Conservation (phyloP, 2,797 vertebrate species). For the Apogon talboti region DNA sequence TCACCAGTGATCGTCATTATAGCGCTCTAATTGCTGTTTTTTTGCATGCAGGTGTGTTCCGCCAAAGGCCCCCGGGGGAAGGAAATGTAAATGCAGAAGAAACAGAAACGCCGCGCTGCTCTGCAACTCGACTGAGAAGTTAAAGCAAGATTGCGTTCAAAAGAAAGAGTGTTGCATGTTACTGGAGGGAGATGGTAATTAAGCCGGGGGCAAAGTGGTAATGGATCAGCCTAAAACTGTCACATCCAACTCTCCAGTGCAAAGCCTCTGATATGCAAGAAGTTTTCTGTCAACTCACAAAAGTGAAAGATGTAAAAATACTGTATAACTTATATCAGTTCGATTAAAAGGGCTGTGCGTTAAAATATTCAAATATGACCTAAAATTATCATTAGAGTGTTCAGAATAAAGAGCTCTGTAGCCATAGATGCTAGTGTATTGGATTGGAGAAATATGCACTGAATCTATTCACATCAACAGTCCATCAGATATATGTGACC, state of each 20-base stretch:
- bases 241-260: slow-evolving; percentile 50
- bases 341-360: too few species aligned
- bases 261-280: slow-evolving; percentile 37
- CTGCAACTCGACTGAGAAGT: slow-evolving; percentile 47
- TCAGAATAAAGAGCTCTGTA: too few species aligned
- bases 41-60: slow-evolving; percentile 60
- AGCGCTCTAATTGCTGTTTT: slow-evolving; percentile 59
- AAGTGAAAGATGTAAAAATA: slow-evolving; percentile 27
- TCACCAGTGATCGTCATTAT: slow-evolving; percentile 49
- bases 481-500: too few species aligned
- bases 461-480: too few species aligned
- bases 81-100: slow-evolving; percentile 30
- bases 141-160: slow-evolving; percentile 51
- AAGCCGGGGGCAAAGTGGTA: slow-evolving; percentile 64
- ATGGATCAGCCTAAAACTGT: slow-evolving; percentile 74
- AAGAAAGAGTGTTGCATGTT: slow-evolving; percentile 59
- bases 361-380: too few species aligned
- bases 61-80: slow-evolving; percentile 20
- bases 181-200: slow-evolving; percentile 70
- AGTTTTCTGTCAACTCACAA: slow-evolving; percentile 39
- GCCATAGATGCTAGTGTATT: too few species aligned
- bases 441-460: too few species aligned
- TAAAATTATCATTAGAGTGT: too few species aligned
- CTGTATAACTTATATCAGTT: too few species aligned
- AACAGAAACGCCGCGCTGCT: slow-evolving; percentile 30